Evolutionary conservation across 2,113 vertebrate genomes (phyloP).

Genomic region (Phylloscopus trochiloides): DNA sequence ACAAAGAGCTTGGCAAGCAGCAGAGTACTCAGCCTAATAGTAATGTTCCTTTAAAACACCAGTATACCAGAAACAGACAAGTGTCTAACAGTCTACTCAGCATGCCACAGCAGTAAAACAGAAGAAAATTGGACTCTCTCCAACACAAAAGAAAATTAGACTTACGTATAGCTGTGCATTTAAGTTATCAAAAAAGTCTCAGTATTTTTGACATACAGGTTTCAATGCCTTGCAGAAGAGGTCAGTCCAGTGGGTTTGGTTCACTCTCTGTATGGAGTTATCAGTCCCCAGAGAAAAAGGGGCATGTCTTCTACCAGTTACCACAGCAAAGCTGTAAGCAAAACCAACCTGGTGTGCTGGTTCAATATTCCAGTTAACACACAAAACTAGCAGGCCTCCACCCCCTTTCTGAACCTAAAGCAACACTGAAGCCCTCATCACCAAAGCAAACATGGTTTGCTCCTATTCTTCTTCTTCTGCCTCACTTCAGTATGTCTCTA

Average conservation of each 20-base stretch:
- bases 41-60: slow-evolving; percentile 27
- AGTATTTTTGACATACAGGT: not conserved
- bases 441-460: not conserved
- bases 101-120: not conserved
- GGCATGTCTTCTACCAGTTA: not conserved
- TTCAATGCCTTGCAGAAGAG: not conserved
- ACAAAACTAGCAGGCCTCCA: not conserved
- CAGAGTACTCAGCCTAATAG: not conserved
- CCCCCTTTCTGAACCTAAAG: too few species aligned
- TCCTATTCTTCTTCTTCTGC: not conserved
- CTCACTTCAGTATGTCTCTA: not conserved
- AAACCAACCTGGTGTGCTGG: rapidly evolving
- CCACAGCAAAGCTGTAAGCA: not conserved
- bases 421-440: not conserved
- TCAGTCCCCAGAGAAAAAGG: not conserved
- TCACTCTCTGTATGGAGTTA: not conserved
- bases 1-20: not conserved
- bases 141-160: not conserved
- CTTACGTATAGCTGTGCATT: not conserved
- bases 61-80: not conserved
- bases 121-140: not conserved
- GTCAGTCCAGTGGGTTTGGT: not conserved
- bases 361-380: not conserved
- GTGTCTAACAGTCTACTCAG: slow-evolving; percentile 16
- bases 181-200: not conserved